Evolutionary conservation across 37 sponge, comb jelly and placozoan species (phyloP).

Genomic region (Ianthella basta): DNA sequence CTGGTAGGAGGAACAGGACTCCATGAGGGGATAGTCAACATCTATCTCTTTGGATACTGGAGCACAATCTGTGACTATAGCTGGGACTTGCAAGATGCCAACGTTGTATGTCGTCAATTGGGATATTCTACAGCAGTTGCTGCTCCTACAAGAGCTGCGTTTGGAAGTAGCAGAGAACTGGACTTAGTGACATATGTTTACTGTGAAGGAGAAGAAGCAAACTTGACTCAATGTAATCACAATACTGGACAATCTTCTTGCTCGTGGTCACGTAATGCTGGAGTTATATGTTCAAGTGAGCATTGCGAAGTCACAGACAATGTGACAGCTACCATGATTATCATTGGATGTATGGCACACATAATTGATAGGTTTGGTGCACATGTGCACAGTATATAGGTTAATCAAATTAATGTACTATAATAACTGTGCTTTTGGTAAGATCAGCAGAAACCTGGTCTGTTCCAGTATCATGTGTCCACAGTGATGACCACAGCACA

Average conservation of each 20-base stretch:
- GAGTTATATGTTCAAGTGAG: conserved; percentile 19
- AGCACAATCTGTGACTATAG: background rate
- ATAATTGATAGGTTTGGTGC: no score
- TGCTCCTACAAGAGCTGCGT: background rate
- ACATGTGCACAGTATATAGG: no score
- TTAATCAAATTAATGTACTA: no score
- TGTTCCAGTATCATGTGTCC: no score
- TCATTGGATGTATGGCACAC: no score
- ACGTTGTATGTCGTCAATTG: background rate
- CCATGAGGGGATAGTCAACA: background rate
- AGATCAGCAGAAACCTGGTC: no score
- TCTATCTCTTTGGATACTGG: background rate
- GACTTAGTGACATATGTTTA: background rate
- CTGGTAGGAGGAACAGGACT: conserved; percentile 5
- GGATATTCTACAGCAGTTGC: conserved; percentile 12
- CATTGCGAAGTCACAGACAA: no score
- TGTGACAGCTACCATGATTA: no score
- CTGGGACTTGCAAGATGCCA: conserved; percentile 22
- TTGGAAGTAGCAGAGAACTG: background rate
- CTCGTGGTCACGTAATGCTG: background rate
- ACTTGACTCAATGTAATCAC: background rate
- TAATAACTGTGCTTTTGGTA: no score
- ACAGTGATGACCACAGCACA: no score
- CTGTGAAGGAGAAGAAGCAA: background rate
- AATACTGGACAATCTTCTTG: background rate